Evolutionary conservation across 2,888 invertebrate species (phyloP), one percentile per base, ranked within the genome.

Genomic region (Drosophila gaucha): DNA sequence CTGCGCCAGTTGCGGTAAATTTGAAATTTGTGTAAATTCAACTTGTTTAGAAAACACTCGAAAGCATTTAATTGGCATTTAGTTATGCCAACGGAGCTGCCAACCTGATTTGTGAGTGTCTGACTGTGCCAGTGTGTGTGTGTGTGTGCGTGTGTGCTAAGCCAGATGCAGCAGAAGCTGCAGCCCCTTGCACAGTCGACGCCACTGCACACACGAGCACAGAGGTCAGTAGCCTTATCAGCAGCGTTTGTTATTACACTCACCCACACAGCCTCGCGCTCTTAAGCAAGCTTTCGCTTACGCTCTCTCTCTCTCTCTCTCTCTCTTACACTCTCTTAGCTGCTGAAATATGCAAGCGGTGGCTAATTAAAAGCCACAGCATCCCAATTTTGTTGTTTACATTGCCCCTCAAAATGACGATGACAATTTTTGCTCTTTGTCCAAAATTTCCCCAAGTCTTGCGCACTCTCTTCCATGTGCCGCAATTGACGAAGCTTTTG

Each of bases 351-450:
- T 88, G 89, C 89, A 89, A 89, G 82, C 89, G 89, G 90, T 90
- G 89, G 89, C 89, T 89, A 90, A 90, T 89, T 90, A 90, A 89
- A 86, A 58, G 69, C 44, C 46, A 41, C 79, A 74, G 72, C 84
- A 50, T 84, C 78, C 67, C 65, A 62, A 62, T 55, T 38, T 63
- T 51, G 64, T 78, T 84, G 82, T 84, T 86, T 86, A 84, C 87
- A 84, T 78, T 84, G 69, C 86, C 84, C 84, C 84, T 68, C 6
- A 14, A 30, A 30, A 9, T n/a, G 35, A 12, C 24, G 36, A 14
- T 16, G n/a, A n/a, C n/a, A n/a, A n/a, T n/a, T n/a, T n/a, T n/a
- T n/a, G 58, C 62, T 67, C 56, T 51, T 52, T 55, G 39, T 44
- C 63, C 46, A 12, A 8, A 38, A 43, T 74, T 70, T 67, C 60